phyloP scores from a whole-genome alignment of 2,888 invertebrate genomes.

The Drepanosiphum platanoidis region DNA sequence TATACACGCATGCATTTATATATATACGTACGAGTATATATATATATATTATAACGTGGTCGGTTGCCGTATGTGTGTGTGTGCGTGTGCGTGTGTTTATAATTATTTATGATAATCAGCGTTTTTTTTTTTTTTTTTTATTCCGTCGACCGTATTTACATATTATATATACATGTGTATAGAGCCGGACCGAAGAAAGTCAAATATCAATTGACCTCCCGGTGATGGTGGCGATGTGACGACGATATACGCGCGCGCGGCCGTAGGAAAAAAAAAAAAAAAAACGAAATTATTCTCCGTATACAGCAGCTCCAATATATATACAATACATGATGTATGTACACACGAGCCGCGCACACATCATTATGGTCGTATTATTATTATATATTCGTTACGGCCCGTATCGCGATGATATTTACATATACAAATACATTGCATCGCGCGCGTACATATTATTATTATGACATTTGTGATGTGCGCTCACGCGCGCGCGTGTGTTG shows the following conservation, averaged over 20 bases:
- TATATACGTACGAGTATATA: neutral
- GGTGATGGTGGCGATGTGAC: constrained; percentile 5
- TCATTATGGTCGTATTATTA: neutral
- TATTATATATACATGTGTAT: too few species aligned
- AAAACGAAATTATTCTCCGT: constrained; percentile 1
- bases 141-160: constrained; percentile 16
- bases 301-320: constrained; percentile 8
- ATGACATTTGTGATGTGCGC: neutral
- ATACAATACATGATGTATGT: neutral
- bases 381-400: neutral
- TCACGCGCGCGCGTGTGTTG: neutral
- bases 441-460: neutral
- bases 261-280: constrained; percentile 12
- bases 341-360: neutral
- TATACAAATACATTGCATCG: neutral
- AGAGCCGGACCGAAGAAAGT: constrained; percentile 47
- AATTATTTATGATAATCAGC: constrained; percentile 54
- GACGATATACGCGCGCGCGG: too few species aligned
- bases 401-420: neutral
- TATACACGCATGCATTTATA: neutral
- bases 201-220: constrained; percentile 62
- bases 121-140: constrained; percentile 31
- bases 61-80: neutral
- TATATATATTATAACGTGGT: neutral
- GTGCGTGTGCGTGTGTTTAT: constrained; percentile 19